Conservation (phyloP, 92 coral and sea anemone genomes). For the Actinernus sp. region DNA sequence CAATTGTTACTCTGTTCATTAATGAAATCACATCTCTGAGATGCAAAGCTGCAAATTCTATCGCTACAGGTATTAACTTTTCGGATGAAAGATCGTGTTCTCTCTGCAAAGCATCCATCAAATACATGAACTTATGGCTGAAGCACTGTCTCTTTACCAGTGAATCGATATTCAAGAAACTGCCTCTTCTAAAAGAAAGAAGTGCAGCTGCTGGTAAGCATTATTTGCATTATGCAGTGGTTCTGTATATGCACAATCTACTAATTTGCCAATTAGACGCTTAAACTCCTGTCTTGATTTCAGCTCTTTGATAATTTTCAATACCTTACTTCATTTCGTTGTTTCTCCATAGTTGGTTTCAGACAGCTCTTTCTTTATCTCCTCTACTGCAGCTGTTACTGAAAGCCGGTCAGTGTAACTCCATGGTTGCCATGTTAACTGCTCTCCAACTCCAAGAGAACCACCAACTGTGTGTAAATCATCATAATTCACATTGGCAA, state of each 20-base stretch:
- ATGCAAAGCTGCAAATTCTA: conserved; percentile 58
- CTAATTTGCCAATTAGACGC: conserved; percentile 48
- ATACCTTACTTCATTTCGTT: conserved; percentile 56
- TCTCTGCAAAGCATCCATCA: conserved; percentile 34
- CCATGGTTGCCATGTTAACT: conserved; percentile 65
- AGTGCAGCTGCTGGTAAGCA: conserved; percentile 61
- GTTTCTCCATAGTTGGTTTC: conserved; percentile 32
- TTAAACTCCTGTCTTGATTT: conserved; percentile 61
- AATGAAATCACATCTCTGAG: conserved; percentile 49
- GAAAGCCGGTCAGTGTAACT: conserved; percentile 54
- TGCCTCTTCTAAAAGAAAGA: conserved; percentile 52
- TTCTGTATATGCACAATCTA: conserved; percentile 66
- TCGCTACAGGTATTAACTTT: conserved; percentile 24
- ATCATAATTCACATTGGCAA: conserved; percentile 56
- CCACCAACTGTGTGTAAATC: conserved; percentile 36
- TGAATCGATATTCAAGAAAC: no score
- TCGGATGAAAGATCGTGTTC: conserved; percentile 29
- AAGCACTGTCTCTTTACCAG: conserved; percentile 59
- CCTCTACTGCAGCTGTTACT: conserved; percentile 45
- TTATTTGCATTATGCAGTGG: conserved; percentile 58
- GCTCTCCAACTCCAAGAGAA: conserved; percentile 42
- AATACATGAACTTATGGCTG: conserved; percentile 55
- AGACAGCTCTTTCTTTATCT: conserved; percentile 29
- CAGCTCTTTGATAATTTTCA: conserved; percentile 39
- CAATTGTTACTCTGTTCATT: conserved; percentile 45